Base-by-base conservation (phyloP, 1,140 invertebrate genomes). In the Drosophila paulistorum region DNA sequence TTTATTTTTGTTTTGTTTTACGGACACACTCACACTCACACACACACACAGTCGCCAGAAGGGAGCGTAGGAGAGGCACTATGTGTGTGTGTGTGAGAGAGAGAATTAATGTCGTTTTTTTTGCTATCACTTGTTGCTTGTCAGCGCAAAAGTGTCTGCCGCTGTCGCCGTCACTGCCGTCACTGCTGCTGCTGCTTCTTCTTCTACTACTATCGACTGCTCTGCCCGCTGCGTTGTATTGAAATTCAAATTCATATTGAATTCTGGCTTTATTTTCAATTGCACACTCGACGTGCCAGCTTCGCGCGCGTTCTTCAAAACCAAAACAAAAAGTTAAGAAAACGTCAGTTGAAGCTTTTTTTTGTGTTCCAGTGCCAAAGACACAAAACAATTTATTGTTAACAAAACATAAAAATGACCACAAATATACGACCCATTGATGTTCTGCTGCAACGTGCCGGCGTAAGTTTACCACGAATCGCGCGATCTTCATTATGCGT, bases 191-290 rank as follows among this genome's bases (percentile, higher is more conserved):
- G 37, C 37, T 13, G 4, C 37, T 13, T 13, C 37, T 39, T 39
- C 37, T 39, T 13, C 37, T 30, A 30, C 30, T 30, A 30, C 30
- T 30, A 30, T 30, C 37, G 11, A 39, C 37, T 2, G 37, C 37
- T 30, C 30, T 13, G 37, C 13, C 11, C 13, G 65, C 23, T 51
- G 55, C 60, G 76, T 73, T 63, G 77, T 81, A 89, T 89, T 89
- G 68, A 89, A 89, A 89, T 89, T 89, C 77, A 89, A 89, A 89
- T 78, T 89, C 82, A 80, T 77, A 81, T 75, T 71, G 77, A 69
- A 90, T 68, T 79, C 71, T 77, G 74, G 71, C 69, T 77, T 82
- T 90, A 89, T 81, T 84, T 89, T 75, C 80, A 89, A 85, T 84
- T 89, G 85, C 77, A 89, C 84, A 81, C 65, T 90, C 84, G 69